A percentile compares a stretch with the other conserved stretches of the same genome.
phyloP scores from a whole-genome alignment of 2,888 invertebrate species.

The Trissolcus japonicus region DNA sequence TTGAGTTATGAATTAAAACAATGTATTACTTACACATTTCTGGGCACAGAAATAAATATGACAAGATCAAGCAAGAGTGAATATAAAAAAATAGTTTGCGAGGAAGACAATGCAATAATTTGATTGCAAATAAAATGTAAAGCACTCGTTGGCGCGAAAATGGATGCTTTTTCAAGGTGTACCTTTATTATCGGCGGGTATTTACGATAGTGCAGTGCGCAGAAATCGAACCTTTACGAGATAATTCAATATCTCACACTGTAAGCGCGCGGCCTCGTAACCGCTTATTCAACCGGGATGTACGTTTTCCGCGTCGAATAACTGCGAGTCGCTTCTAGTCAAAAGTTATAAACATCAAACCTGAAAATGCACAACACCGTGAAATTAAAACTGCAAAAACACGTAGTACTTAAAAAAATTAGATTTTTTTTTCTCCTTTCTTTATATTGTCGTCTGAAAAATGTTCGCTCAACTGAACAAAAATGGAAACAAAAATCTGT shows the following conservation, averaged over 20 bases:
- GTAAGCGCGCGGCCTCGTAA: constrained; percentile 20
- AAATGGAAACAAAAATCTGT: neutral
- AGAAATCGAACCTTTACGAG: constrained; percentile 25
- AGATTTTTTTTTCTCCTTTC: neutral
- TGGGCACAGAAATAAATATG: no score
- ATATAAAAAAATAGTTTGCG: constrained; percentile 3
- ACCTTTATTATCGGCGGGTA: constrained; percentile 15
- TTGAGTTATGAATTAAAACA: no score
- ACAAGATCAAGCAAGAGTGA: no score
- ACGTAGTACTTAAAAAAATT: neutral
- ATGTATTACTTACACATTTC: no score
- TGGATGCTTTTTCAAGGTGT: constrained; percentile 15
- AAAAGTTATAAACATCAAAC: constrained; percentile 8
- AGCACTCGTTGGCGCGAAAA: constrained; percentile 13
- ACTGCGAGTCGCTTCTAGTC: constrained; percentile 16
- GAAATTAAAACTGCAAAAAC: neutral
- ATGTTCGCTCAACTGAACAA: no score
- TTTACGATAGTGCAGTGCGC: constrained; percentile 26
- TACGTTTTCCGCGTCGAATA: constrained; percentile 18
- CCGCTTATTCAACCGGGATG: constrained; percentile 25
- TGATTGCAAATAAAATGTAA: constrained; percentile 4
- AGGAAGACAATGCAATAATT: neutral
- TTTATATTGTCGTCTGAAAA: neutral
- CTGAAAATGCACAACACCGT: neutral
- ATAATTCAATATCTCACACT: constrained; percentile 42